Conservation (phyloP, 2,888 invertebrate species). For the Ecdyonurus torrentis region DNA sequence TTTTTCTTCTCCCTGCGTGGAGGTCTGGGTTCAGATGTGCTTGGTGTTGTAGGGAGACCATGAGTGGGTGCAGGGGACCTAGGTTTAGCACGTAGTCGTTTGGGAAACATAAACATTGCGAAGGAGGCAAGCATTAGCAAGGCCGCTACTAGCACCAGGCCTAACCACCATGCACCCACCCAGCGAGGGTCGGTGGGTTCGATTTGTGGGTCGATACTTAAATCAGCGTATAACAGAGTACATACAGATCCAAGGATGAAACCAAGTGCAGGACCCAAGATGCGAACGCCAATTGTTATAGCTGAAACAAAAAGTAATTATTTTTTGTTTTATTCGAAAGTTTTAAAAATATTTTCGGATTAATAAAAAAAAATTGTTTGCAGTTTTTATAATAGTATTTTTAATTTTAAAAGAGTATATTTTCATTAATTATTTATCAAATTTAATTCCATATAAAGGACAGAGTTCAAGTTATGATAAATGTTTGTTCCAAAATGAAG, state of each 20-base stretch:
- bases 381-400: too few relatives aligned
- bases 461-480: too few relatives aligned
- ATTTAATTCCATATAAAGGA: too few relatives aligned
- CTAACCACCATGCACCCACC: constrained; percentile 98
- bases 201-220: constrained; percentile 53
- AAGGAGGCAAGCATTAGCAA: constrained; percentile 67
- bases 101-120: constrained; percentile 84
- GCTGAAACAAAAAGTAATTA: constrained; percentile 43
- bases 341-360: too few relatives aligned
- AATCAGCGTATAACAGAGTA: constrained; percentile 72
- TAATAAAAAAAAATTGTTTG: too few relatives aligned
- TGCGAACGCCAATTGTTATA: constrained; percentile 80
- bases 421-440: too few relatives aligned
- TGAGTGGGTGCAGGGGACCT: constrained; percentile 5
- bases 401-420: too few relatives aligned
- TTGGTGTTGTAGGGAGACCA: not conserved
- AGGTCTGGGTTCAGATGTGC: not conserved
- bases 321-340: too few relatives aligned
- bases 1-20: constrained; percentile 20
- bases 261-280: constrained; percentile 78
- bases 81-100: constrained; percentile 35
- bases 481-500: too few relatives aligned
- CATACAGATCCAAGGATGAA: constrained; percentile 81
- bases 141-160: constrained; percentile 68
- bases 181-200: constrained; percentile 69